phyloP scores from a whole-genome alignment of 1,140 invertebrate species.

The Calliphora vicina region DNA sequence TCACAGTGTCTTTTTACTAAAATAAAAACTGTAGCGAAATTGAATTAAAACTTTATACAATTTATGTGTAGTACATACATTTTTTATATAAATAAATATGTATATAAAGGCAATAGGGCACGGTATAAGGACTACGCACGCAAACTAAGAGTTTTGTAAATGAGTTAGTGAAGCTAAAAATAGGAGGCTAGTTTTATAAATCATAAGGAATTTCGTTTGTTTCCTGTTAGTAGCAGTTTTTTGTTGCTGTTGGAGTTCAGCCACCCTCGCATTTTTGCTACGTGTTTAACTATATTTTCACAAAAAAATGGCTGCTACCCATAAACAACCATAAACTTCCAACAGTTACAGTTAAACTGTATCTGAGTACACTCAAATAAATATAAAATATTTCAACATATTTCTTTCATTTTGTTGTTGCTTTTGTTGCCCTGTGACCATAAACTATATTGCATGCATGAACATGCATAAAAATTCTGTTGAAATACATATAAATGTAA shows the following conservation, averaged over 20 bases:
- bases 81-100: no score
- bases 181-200: no score
- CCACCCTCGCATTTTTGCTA: no score
- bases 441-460: not conserved
- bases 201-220: no score
- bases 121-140: not conserved
- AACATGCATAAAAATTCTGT: not conserved
- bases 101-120: no score
- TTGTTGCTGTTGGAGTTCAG: no score
- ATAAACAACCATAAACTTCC: not conserved
- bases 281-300: no score
- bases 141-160: no score
- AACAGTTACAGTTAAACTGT: not conserved
- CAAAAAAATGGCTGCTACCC: no score
- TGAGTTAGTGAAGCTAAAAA: no score
- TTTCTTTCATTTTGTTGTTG: not conserved
- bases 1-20: not conserved
- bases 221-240: no score
- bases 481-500: conserved; percentile 1
- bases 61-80: not conserved
- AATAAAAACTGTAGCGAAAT: not conserved
- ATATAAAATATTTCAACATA: not conserved
- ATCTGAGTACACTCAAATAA: not conserved
- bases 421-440: no score
- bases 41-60: not conserved